These are phyloP conservation scores for Amblyteles armatorius DNA, from an alignment of 2,888 invertebrate genomes.

Conservation along the genomic window DNA sequence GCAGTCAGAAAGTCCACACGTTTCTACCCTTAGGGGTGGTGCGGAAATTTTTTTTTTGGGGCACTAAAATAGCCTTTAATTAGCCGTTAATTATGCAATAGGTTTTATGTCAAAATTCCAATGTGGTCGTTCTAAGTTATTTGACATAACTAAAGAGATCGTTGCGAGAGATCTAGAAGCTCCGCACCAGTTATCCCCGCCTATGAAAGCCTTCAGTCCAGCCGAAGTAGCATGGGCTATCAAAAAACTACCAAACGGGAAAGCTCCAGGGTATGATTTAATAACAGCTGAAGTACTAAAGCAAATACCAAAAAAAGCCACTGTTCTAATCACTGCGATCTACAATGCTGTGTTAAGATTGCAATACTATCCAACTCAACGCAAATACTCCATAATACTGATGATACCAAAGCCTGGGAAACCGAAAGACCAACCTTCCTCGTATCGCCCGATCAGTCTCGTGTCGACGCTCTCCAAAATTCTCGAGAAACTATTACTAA, in stretches of 20 bases:
- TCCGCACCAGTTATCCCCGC: background rate
- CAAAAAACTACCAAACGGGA: slow-evolving; percentile 16
- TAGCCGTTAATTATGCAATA: no score
- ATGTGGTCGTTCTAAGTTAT: no score
- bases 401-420: slow-evolving; percentile 72
- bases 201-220: slow-evolving; percentile 9
- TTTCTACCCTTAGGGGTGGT: background rate
- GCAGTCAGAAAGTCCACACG: background rate
- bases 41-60: background rate
- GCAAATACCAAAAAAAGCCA: slow-evolving; percentile 70
- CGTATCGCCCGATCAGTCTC: slow-evolving; percentile 15
- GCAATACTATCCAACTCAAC: slow-evolving; percentile 70
- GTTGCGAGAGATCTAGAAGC: background rate
- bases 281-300: slow-evolving; percentile 71
- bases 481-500: background rate
- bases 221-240: slow-evolving; percentile 26
- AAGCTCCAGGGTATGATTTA: slow-evolving; percentile 71
- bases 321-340: slow-evolving; percentile 67
- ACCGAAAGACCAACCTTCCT: slow-evolving; percentile 27
- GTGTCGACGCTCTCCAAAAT: background rate
- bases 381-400: slow-evolving; percentile 70
- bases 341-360: slow-evolving; percentile 72
- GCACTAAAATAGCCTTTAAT: no score
- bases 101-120: no score
- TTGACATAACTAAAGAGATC: background rate